Percentiles rank a stretch among this genome's conserved stretches.
phyloP scores from a whole-genome alignment of 1,140 invertebrate species.

The Lasioglossum baleicum region DNA sequence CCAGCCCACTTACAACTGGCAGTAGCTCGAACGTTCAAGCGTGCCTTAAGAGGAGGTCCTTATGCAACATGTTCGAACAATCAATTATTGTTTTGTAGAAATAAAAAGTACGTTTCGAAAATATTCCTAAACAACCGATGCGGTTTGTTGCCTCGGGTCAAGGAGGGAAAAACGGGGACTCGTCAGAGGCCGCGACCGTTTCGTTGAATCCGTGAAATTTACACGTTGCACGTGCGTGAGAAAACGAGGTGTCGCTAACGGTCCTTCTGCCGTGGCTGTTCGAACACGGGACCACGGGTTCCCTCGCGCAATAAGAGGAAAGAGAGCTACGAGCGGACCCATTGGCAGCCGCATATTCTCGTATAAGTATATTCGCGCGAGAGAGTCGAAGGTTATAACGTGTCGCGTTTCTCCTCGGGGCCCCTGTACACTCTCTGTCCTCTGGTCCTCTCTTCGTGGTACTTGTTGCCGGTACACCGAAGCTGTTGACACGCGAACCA shows the following conservation, averaged over 20 bases:
- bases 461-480: background rate
- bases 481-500: background rate
- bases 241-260: constrained; percentile 60
- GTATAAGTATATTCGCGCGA: constrained; percentile 25
- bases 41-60: too few relatives aligned
- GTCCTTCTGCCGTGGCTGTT: constrained; percentile 46
- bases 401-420: constrained; percentile 28
- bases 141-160: too few relatives aligned
- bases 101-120: too few relatives aligned
- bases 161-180: background rate
- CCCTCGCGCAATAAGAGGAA: constrained; percentile 45
- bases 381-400: constrained; percentile 54
- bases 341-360: constrained; percentile 45
- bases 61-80: too few relatives aligned
- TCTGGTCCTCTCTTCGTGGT: background rate
- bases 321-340: constrained; percentile 29
- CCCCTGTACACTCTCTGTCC: background rate
- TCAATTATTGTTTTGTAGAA: too few relatives aligned
- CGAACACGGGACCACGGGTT: constrained; percentile 27
- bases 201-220: constrained; percentile 43
- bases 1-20: too few relatives aligned
- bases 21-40: too few relatives aligned
- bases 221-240: constrained; percentile 51
- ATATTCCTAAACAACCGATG: too few relatives aligned
- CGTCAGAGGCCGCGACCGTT: background rate